Base-by-base conservation (phyloP, 2,888 invertebrate genomes). In the Limnephilus lunatus region DNA sequence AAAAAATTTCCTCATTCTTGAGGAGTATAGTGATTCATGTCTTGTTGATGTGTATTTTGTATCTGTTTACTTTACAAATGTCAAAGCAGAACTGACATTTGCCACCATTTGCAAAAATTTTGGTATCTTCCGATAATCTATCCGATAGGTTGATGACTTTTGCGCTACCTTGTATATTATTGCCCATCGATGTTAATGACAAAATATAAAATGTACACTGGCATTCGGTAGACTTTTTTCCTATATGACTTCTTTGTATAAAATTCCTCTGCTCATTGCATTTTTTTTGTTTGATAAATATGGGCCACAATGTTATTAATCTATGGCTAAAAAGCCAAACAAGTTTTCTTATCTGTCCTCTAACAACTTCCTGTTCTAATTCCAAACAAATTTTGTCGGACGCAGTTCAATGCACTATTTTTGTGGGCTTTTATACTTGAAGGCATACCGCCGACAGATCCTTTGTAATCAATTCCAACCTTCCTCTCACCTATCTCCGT, bases 351-450 rank as follows among this genome's bases (percentile, higher is more conserved):
- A 68, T 68, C 68, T 68, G 68, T 68, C 68, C 2, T 68, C 9
- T 9, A 11, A 68, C 68, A 68, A 82, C 82, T 82, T 82, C 82
- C 82, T 82, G 82, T 82, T 82, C 30, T 32, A 82, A 82, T 31
- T 82, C 9, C 31, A 82, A 31, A 82, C 32, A 15, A 31, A 15
- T 82, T 32, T 82, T 82, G 31, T 82, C 19, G 15, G 32, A 82
- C 5, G 31, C 82, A 32, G 32, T 31, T 82, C 32, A 39, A n/a
- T 86, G n/a, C 44, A 86, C 39, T 86, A 30, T n/a, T 86, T 48
- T 39, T 85, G 85, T 32, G 25, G 25, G 25, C 53, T 68, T 68
- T 68, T 68, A 68, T 68, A 19, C 68, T 53, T 19, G 15, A 53
- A 53, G 15, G 53, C 19, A 68, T 68, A 68, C 25, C 4, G 19